phyloP scores from a whole-genome alignment of 2,888 invertebrate genomes.

The Cerastis leucographa region DNA sequence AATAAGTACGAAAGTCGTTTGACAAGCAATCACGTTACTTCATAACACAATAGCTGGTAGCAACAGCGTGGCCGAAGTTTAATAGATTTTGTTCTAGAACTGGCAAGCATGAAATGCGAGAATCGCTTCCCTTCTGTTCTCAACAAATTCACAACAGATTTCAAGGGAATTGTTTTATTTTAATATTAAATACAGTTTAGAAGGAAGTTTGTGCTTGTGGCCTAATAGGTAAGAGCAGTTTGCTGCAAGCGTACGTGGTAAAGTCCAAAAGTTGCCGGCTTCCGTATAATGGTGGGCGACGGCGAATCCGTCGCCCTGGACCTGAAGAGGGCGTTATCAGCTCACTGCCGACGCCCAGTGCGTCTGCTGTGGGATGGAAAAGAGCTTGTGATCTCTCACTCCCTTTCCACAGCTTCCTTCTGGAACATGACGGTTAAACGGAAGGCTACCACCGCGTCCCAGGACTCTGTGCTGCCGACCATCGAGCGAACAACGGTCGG shows the following conservation, averaged over 20 bases:
- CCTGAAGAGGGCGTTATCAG: no score
- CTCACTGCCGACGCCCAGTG: no score
- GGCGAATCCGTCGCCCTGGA: no score
- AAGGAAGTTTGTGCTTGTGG: not conserved
- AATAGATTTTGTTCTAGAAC: constrained; percentile 65
- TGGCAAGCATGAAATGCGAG: constrained; percentile 52
- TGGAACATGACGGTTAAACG: no score
- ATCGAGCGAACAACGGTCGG: no score
- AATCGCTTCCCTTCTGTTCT: constrained; percentile 44
- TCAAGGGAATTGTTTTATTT: constrained; percentile 31
- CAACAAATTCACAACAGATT: constrained; percentile 42
- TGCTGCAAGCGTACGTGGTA: not conserved
- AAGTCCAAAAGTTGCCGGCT: no score
- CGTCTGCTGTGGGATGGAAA: no score
- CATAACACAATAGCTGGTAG: constrained; percentile 53
- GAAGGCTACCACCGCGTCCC: no score
- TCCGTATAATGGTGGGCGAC: no score
- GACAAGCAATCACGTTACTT: constrained; percentile 52
- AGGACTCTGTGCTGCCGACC: no score
- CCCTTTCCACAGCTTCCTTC: no score
- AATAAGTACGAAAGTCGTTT: constrained; percentile 49
- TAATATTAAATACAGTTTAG: constrained; percentile 24
- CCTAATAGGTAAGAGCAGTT: not conserved
- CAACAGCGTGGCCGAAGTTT: constrained; percentile 55
- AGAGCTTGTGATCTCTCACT: no score